Conservation (phyloP, 2,888 invertebrate genomes). For the Ochropleura plecta region DNA sequence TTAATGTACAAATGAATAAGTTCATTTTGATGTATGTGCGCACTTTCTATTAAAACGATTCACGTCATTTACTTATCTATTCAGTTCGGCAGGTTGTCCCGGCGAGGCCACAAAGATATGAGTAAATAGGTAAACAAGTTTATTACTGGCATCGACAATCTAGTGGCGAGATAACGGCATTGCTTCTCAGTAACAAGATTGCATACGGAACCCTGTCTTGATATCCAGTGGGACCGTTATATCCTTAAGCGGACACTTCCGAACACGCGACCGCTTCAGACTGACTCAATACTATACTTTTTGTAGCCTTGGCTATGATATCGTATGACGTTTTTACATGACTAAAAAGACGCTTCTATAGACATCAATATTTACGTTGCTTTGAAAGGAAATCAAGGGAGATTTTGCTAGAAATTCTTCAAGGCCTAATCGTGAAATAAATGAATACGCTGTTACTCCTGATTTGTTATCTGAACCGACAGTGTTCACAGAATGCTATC, state of each 20-base stretch:
- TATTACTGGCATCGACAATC: slow-evolving; percentile 65
- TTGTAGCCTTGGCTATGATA: slow-evolving; percentile 47
- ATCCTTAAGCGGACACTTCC: slow-evolving; percentile 79
- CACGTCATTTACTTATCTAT: slow-evolving; percentile 42
- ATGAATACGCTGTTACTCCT: slow-evolving; percentile 1
- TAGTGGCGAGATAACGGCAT: slow-evolving; percentile 75
- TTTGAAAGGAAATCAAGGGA: slow-evolving; percentile 34
- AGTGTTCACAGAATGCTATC: slow-evolving; percentile 37
- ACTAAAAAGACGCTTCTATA: slow-evolving; percentile 28
- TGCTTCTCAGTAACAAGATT: slow-evolving; percentile 74
- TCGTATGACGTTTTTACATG: slow-evolving; percentile 23
- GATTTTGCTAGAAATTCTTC: slow-evolving; percentile 10
- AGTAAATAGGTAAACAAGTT: slow-evolving; percentile 76
- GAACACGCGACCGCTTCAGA: slow-evolving; percentile 69
- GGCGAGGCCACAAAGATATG: slow-evolving; percentile 50
- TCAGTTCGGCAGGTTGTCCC: slow-evolving; percentile 39
- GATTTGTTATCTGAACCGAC: slow-evolving; percentile 33
- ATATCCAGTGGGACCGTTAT: slow-evolving; percentile 80
- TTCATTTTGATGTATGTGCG: slow-evolving; percentile 1
- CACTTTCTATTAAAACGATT: slow-evolving; percentile 33
- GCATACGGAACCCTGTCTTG: slow-evolving; percentile 75
- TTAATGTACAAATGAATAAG: slow-evolving; percentile 20
- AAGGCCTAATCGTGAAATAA: slow-evolving; percentile 19
- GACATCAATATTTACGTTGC: slow-evolving; percentile 46
- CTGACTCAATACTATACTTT: slow-evolving; percentile 61